Evolutionary conservation across 2,113 vertebrate genomes (phyloP), one percentile per base, ranked within the genome.

Genomic region (Chlorodrepanis virens): DNA sequence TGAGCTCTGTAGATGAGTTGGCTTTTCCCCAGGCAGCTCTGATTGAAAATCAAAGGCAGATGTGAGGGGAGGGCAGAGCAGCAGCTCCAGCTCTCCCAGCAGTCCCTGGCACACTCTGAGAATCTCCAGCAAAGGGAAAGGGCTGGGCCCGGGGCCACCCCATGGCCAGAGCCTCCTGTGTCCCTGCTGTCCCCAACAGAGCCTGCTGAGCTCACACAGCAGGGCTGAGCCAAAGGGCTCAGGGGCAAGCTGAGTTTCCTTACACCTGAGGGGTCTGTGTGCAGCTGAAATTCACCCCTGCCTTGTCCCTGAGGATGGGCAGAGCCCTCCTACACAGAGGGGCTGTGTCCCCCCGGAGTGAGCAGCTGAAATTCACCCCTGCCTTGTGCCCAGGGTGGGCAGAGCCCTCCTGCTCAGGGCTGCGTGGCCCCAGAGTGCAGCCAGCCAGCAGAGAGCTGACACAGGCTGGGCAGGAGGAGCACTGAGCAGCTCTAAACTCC

Each of bases 41-140:
- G 94, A 87, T 57, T 89, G 96, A 44, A 89, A 97, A 97, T 97
- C n/a, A 87, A 47, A 90, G 7, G 37, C 97, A 97, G 96, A 97
- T 97, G 96, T 92, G 93, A 75, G 56, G 59, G 87, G 50, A 56
- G 92, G 76, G 78, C 84, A 56, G 92, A 76, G 78, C 84, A 83
- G 88, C 78, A 53, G 50, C 61, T 63, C 60, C 91, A 92, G 93
- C 83, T 70, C 96, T 81, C 79, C 6, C 85, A 87, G 96, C 93
- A 93, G 93, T 1, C 24, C 57, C 72, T 95, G 96, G 93, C 95
- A 90, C 5, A 11, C 37, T 63, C 89, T 27, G 25, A 37, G 29
- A n/a, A 33, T 6, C 83, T 56, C 72, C 61, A 39, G 65, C 70
- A 56, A 44, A 61, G 1, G 50, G 50, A 52, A 29, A 2, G 27